Conservation (phyloP, 2,888 invertebrate species). For the Camptogramma bilineatum region DNA sequence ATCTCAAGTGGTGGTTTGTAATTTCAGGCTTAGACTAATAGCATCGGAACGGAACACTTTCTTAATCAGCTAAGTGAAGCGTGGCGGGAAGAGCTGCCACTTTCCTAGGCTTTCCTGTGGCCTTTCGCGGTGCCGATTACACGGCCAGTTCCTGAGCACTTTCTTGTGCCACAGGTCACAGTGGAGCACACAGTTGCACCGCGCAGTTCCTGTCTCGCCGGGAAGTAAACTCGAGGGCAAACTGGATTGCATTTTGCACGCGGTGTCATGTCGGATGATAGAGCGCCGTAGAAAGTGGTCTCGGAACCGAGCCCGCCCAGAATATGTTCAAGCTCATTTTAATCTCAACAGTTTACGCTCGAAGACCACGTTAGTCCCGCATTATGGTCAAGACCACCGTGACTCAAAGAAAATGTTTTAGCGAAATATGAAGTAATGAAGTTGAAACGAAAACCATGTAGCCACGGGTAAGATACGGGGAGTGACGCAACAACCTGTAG, state of each 20-base stretch:
- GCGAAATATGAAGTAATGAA: neutral
- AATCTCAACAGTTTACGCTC: conserved; percentile 2
- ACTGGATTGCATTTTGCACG: conserved; percentile 24
- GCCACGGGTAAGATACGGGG: conserved; percentile 5
- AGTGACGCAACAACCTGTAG: conserved; percentile 24
- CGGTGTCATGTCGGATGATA: conserved; percentile 16
- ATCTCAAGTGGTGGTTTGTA: conserved; percentile 19
- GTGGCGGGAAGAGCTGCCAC: conserved; percentile 21
- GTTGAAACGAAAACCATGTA: conserved; percentile 20
- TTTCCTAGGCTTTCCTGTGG: conserved; percentile 29
- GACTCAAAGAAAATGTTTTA: conserved; percentile 2
- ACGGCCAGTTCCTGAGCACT: conserved; percentile 19
- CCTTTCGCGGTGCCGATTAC: conserved; percentile 23
- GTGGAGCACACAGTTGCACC: neutral
- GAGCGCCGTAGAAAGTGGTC: conserved; percentile 17
- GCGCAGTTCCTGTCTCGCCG: conserved; percentile 26
- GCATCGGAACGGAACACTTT: conserved; percentile 20
- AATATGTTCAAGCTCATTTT: conserved; percentile 1
- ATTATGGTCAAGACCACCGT: neutral
- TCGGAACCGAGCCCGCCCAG: neutral
- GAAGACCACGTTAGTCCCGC: neutral
- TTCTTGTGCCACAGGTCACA: conserved; percentile 20
- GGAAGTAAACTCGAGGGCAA: conserved; percentile 29
- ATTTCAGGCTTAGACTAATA: conserved; percentile 17
- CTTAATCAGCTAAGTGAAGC: conserved; percentile 25